A percentile compares a stretch with the other conserved stretches of the same genome.
phyloP scores from a whole-genome alignment of 2,888 invertebrate genomes.

The Drosophila paucipuncta region DNA sequence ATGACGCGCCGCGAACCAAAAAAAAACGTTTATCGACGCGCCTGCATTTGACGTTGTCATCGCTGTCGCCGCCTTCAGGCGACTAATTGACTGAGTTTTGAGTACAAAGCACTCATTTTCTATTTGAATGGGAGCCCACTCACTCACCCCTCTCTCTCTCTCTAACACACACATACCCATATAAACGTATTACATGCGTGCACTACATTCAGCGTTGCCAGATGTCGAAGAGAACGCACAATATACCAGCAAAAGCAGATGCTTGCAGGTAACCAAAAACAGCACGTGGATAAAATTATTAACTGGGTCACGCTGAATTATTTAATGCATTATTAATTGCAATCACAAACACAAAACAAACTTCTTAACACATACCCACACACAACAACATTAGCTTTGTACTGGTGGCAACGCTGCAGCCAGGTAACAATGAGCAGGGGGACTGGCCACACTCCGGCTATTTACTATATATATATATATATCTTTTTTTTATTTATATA shows the following conservation, averaged over 20 bases:
- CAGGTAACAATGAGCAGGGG: conserved; percentile 40
- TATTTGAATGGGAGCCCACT: conserved; percentile 66
- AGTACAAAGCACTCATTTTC: conserved; percentile 72
- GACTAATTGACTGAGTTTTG: conserved; percentile 63
- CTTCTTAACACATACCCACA: neutral
- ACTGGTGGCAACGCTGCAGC: conserved; percentile 48
- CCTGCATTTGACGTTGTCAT: conserved; percentile 39
- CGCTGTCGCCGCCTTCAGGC: conserved; percentile 56
- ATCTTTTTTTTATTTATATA: conserved; percentile 12
- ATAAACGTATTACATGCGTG: conserved; percentile 32
- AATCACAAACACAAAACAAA: conserved; percentile 1
- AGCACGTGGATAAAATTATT: conserved; percentile 33
- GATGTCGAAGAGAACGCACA: conserved; percentile 31
- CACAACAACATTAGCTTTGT: conserved; percentile 6
- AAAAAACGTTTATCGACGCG: conserved; percentile 25
- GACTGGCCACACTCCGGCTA: conserved; percentile 24
- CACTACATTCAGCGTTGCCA: conserved; percentile 57
- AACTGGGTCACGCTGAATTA: conserved; percentile 15
- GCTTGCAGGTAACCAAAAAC: conserved; percentile 21
- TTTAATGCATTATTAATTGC: conserved; percentile 17
- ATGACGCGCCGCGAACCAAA: conserved; percentile 30
- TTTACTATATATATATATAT: conserved; percentile 8
- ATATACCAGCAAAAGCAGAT: conserved; percentile 19
- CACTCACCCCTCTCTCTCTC: conserved; percentile 40
- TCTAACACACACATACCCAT: conserved; percentile 16